Evolutionary conservation across 2,888 invertebrate genomes (phyloP).

Genomic region (Steinernema hermaphroditum): DNA sequence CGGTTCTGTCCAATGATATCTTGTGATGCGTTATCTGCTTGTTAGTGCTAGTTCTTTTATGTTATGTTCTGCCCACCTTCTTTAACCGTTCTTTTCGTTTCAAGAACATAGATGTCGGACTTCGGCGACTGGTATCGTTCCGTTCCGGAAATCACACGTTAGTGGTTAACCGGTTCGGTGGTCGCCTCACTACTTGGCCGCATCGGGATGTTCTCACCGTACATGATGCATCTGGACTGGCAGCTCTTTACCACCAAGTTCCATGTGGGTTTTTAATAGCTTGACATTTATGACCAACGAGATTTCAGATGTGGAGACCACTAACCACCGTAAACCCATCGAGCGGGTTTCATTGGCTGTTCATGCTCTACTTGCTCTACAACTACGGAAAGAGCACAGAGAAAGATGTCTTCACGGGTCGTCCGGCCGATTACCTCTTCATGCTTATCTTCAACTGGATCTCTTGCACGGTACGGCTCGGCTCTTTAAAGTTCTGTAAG

Average conservation of each 20-base stretch:
- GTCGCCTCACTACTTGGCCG: constrained; percentile 82
- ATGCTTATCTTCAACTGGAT: constrained; percentile 88
- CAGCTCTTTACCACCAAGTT: constrained; percentile 77
- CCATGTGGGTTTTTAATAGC: constrained; percentile 71
- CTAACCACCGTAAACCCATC: constrained; percentile 84
- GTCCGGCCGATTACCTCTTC: constrained; percentile 92
- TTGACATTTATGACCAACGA: constrained; percentile 30
- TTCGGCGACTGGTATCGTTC: constrained; percentile 68
- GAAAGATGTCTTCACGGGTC: constrained; percentile 80
- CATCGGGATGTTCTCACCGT: constrained; percentile 79
- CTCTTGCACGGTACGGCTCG: constrained; percentile 74
- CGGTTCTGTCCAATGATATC: background rate
- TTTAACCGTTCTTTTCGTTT: too few relatives aligned
- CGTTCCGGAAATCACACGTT: constrained; percentile 87
- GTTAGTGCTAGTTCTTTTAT: background rate
- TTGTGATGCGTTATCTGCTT: background rate
- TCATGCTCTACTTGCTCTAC: constrained; percentile 95
- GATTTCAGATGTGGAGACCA: constrained; percentile 86
- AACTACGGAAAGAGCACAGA: constrained; percentile 89
- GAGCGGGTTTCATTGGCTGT: constrained; percentile 92
- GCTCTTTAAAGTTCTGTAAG: constrained; percentile 1
- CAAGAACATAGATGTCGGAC: constrained; percentile 42
- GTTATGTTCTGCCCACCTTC: background rate
- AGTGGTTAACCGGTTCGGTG: constrained; percentile 87
- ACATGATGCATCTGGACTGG: constrained; percentile 77